Evolutionary conservation across 2,797 vertebrate species (phyloP), one percentile per base, ranked within the genome.

Genomic region (Hypotaenidia philippensis): DNA sequence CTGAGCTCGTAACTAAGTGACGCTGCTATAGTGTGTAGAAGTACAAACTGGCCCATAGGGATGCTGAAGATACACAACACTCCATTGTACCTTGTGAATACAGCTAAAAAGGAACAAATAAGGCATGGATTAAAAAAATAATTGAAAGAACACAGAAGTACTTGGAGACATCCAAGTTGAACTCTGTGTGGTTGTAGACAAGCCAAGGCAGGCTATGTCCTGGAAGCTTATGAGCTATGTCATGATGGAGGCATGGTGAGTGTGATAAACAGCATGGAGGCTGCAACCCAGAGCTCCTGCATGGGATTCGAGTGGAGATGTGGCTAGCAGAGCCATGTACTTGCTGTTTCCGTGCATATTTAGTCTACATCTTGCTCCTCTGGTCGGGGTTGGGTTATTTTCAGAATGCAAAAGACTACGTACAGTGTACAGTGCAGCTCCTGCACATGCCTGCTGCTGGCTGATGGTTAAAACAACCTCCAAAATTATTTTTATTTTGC

Each of bases 311-410:
- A 41, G 5, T 27, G 36, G 18, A 68, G 40, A 25, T 4, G 13
- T 21, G 19, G 25, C 14, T 5, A 56, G 72, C 40, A 75, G 22
- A 88, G 26, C 44, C 47, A n/a, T 4, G 18, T 3, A 22, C n/a
- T 86, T 60, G 31, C 6, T 2, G 0, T n/a, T 41, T 34, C 18
- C 1, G 1, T 3, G 4, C 3, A 5, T 26, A 63, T 41, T 72
- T 36, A 57, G 11, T n/a, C 15, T 44, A 23, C 5, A 31, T 25
- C 32, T 72, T 82, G 5, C 10, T 70, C 36, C 45, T 83, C 15
- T 72, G 34, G 8, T 23, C 70, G 10, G 8, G 18, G 75, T 47
- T 75, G 71, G 47, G 45, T 22, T 53, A 27, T 6, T 92, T 89
- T 29, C 3, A 1, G 59, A 83, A 83, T 6, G 8, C 40, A 20